Evolutionary conservation across 2,797 vertebrate species (phyloP), one percentile per base, ranked within the genome.

Genomic region (Poecile montanus): DNA sequence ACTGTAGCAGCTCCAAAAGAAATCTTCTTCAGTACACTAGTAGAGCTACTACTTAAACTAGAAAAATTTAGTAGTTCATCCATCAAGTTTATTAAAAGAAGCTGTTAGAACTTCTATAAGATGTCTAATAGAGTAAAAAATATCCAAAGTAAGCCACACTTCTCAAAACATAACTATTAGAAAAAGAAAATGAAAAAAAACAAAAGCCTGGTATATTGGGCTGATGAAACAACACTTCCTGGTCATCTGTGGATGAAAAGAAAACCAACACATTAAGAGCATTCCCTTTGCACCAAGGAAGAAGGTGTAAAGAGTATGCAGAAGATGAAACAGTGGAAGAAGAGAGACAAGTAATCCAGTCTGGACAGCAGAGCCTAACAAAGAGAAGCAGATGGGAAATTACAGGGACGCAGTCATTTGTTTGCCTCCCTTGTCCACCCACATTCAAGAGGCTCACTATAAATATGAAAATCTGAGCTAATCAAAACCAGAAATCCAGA

Each of bases 1-100:
- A 84, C 11, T 44, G 76, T 66, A 92, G 76, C 13, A 77, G 47
- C 30, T 95, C 93, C 58, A 94, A 89, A 92, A 85, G n/a, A 83
- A 91, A 85, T 60, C 51, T 75, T 70, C 76, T 93, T 73, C 65
- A 82, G 67, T 51, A 53, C 8, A 36, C 61, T 65, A 87, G 53
- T 7, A 79, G 21, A 87, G 61, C 54, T 73, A 77, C 71, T 66
- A 29, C 47, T 87, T 71, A 92, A 95, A 91, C n/a, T 45, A 80
- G 53, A 94, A 82, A 25, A 76, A 48, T 62, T 66, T 40, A 85
- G 50, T 65, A 91, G 61, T 47, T 92, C 72, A 93, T 89, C 88
- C 42, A 89, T 83, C 42, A 85, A 80, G 36, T 74, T 92, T 94
- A 78, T 42, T 87, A 60, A 87, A 68, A 63, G 61, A 93, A 79